phyloP scores from a whole-genome alignment of 2,888 invertebrate genomes.

The Rhimphoctona megacephalus region DNA sequence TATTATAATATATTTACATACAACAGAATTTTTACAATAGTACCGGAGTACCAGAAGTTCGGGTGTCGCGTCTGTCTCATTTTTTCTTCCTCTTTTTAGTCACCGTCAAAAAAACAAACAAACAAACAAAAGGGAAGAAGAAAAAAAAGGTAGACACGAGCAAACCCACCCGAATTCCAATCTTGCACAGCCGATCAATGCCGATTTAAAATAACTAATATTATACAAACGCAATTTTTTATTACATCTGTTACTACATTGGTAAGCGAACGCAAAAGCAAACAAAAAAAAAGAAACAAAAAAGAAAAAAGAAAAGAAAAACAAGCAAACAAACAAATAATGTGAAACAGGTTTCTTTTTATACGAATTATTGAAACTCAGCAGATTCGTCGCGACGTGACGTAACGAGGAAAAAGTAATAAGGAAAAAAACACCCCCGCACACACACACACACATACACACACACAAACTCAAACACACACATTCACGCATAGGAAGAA shows the following conservation, averaged over 20 bases:
- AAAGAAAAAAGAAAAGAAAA: neutral
- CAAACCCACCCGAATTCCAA: conserved; percentile 52
- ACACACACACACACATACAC: conserved; percentile 32
- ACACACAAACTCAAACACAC: conserved; percentile 35
- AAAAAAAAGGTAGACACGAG: conserved; percentile 27
- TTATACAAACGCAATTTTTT: conserved; percentile 78
- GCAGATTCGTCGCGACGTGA: conserved; percentile 36
- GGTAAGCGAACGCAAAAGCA: conserved; percentile 76
- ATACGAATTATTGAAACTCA: conserved; percentile 64
- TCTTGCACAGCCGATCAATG: conserved; percentile 68
- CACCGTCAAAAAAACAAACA: conserved; percentile 63
- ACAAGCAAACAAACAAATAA: conserved; percentile 20
- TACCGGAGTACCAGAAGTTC: conserved; percentile 74
- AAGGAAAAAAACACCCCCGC: conserved; percentile 15
- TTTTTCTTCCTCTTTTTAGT: conserved; percentile 45
- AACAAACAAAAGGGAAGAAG: conserved; percentile 45
- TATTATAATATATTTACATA: conserved; percentile 84
- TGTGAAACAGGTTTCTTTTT: conserved; percentile 67
- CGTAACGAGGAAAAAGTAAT: conserved; percentile 39
- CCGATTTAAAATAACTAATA: conserved; percentile 74
- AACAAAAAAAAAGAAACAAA: conserved; percentile 9
- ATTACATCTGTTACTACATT: conserved; percentile 82
- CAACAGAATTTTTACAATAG: conserved; percentile 82
- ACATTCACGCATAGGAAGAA: conserved; percentile 17
- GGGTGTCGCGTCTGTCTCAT: conserved; percentile 61